phyloP scores from a whole-genome alignment of 2,888 invertebrate species.

The Adelognathus sp. region DNA sequence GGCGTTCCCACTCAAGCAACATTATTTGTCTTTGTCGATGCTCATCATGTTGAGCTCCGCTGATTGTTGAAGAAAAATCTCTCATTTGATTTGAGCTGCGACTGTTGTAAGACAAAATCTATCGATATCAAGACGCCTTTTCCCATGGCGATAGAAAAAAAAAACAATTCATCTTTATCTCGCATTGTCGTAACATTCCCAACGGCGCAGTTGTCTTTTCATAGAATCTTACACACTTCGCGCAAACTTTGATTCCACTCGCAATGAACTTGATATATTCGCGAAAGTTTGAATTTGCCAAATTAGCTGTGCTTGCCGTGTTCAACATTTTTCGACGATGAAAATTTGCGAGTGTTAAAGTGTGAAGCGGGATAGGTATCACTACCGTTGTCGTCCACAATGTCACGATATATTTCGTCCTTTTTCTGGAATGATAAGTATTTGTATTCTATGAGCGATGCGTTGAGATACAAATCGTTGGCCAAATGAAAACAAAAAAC shows the following conservation, averaged over 20 bases:
- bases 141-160: neutral
- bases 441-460: conserved; percentile 21
- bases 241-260: neutral
- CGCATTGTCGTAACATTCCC: conserved; percentile 48
- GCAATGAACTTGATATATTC: neutral
- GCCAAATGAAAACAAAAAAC: conserved; percentile 1
- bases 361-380: neutral
- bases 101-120: neutral
- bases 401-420: neutral
- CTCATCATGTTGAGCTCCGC: neutral
- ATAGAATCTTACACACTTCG: conserved; percentile 35
- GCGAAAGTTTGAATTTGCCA: conserved; percentile 45
- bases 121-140: neutral
- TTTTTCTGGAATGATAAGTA: conserved; percentile 6
- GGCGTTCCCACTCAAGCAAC: neutral
- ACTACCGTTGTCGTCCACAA: neutral
- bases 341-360: neutral
- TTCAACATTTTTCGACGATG: conserved; percentile 2
- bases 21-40: neutral
- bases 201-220: conserved; percentile 10
- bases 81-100: neutral
- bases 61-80: neutral
- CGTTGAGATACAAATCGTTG: neutral
- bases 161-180: neutral
- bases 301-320: conserved; percentile 45